These are phyloP conservation scores for Chironomus riparius DNA, from an alignment of 2,888 invertebrate genomes.

Conservation along the genomic window DNA sequence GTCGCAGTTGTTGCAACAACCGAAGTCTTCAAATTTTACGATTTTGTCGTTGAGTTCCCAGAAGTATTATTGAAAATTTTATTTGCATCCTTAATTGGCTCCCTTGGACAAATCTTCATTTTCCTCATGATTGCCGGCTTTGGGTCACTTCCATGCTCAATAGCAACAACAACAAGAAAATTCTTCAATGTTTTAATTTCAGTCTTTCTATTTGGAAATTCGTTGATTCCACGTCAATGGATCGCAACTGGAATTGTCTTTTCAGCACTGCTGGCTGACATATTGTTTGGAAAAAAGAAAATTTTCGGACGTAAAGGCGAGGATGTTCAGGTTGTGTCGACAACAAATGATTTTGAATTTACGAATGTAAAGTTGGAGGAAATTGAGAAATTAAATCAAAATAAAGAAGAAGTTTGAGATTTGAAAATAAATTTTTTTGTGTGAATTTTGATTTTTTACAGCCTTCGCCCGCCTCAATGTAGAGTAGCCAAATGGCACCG, in stretches of 20 bases:
- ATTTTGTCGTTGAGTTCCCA: not conserved
- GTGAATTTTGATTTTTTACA: no score
- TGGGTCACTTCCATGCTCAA: not conserved
- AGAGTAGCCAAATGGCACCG: no score
- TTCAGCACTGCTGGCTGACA: not conserved
- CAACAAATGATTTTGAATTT: no score
- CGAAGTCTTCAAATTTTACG: not conserved
- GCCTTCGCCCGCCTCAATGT: no score
- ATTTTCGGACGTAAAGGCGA: not conserved
- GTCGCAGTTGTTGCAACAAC: not conserved
- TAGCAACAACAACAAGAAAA: not conserved
- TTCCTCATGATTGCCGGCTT: not conserved
- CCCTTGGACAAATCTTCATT: not conserved
- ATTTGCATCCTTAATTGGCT: not conserved
- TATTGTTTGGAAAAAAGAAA: not conserved
- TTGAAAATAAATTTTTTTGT: no score
- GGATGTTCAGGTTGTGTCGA: no score
- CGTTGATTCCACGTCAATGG: not conserved
- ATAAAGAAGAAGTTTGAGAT: no score
- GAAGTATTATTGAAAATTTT: not conserved
- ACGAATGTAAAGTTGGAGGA: no score
- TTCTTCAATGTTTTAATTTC: constrained; percentile 13
- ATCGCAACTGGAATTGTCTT: not conserved
- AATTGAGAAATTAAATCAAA: no score
- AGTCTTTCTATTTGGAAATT: not conserved